phyloP scores from a whole-genome alignment of 1,140 invertebrate species.

The Polypedilum vanderplanki region DNA sequence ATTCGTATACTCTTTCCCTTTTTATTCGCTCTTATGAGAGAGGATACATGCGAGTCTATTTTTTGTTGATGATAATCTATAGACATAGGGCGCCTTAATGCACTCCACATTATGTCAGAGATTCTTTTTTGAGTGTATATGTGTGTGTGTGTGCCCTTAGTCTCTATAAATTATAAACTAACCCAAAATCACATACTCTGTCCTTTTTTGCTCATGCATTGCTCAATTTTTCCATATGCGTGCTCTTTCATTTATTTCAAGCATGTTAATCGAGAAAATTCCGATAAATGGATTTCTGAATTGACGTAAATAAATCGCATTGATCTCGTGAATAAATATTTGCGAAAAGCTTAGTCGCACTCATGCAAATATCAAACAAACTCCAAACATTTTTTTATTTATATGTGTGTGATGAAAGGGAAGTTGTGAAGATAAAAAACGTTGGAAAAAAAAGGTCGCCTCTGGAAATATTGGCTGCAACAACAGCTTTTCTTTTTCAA shows the following conservation, averaged over 20 bases:
- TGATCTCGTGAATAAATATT: slow-evolving; percentile 13
- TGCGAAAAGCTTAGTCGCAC: background rate
- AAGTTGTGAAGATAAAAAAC: background rate
- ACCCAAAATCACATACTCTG: background rate
- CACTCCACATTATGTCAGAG: background rate
- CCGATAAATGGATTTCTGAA: background rate
- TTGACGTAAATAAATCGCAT: slow-evolving; percentile 6
- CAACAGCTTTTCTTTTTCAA: background rate
- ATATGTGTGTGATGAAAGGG: background rate
- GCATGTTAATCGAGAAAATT: slow-evolving; percentile 15
- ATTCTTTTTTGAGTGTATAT: background rate
- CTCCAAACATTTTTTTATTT: background rate
- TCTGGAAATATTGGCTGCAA: background rate
- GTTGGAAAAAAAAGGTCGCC: background rate
- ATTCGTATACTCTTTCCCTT: background rate
- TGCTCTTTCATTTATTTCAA: background rate
- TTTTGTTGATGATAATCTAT: background rate
- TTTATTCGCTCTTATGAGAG: too few species aligned
- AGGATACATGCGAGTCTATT: background rate
- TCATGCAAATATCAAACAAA: background rate
- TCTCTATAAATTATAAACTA: background rate
- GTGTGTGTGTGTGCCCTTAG: background rate
- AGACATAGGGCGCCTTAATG: slow-evolving; percentile 16
- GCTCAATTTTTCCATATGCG: background rate
- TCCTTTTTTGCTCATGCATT: background rate